Evolutionary conservation across 2,797 vertebrate genomes (phyloP).

Genomic region (Ctenopoma kingsleyae): DNA sequence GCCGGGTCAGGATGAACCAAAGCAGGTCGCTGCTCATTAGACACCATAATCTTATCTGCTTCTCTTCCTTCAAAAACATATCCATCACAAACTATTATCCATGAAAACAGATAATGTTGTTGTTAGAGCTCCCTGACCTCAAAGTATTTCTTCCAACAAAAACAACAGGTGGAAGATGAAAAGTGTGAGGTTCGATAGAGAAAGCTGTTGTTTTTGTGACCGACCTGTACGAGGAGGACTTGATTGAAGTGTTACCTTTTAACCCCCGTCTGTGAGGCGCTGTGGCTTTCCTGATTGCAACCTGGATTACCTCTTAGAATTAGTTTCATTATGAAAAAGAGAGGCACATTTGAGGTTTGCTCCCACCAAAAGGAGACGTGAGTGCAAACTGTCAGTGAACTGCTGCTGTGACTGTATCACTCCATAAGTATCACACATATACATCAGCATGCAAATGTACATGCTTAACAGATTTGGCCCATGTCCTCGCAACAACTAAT

Average conservation of each 20-base stretch:
- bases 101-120: slow-evolving; percentile 62
- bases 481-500: not conserved
- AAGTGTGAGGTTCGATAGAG: slow-evolving; percentile 26
- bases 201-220: slow-evolving; percentile 27
- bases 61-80: slow-evolving; percentile 51
- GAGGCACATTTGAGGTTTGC: slow-evolving; percentile 1
- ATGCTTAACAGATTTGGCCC: slow-evolving; percentile 68
- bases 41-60: slow-evolving; percentile 39
- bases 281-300: slow-evolving; percentile 28
- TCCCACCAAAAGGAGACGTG: not conserved
- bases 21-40: slow-evolving; percentile 47
- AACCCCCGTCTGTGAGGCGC: slow-evolving; percentile 34
- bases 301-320: slow-evolving; percentile 20
- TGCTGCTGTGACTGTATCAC: not conserved
- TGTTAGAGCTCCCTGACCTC: slow-evolving; percentile 49
- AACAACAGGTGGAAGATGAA: slow-evolving; percentile 79
- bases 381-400: slow-evolving; percentile 35
- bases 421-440: slow-evolving; percentile 20
- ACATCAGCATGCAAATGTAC: slow-evolving; percentile 23
- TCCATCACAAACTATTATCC: slow-evolving; percentile 49
- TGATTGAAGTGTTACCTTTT: slow-evolving; percentile 64
- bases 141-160: slow-evolving; percentile 64
- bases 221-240: slow-evolving; percentile 21
- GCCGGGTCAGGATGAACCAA: not conserved
- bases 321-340: slow-evolving; percentile 13